Evolutionary conservation across 2,113 vertebrate species (phyloP), one percentile per base, ranked within the genome.

Genomic region (Ivindomyrus marchei): DNA sequence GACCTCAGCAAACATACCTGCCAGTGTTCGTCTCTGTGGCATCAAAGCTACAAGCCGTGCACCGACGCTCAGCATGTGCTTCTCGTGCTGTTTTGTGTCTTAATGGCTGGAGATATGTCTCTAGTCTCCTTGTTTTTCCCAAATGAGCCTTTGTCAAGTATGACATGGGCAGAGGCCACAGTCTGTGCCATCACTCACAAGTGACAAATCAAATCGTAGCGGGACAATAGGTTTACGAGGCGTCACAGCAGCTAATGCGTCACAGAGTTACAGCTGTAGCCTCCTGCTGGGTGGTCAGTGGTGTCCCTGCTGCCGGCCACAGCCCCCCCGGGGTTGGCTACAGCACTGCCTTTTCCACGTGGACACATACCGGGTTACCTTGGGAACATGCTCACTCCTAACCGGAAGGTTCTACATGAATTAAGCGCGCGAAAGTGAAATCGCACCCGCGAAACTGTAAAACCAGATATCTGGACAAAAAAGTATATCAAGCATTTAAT

Each of bases 151-250:
- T 17, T 87, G 85, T 56, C 31, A 36, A 31, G 27, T 21, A 87
- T 13, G 47, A 53, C 47, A 87, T n/a, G 19, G 39, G 45, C 8
- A 10, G 47, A n/a, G 83, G 39, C 42, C n/a, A 46, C 5, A 85
- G 45, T n/a, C 42, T 47, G 50, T 17, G 31, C 1, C 47, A 56
- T 53, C 15, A 11, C 17, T 87, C 27, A 52, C 50, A 39, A 53
- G 49, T 39, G 52, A 45, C 39, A 17, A 45, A 50, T 62, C 13
- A 52, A 50, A 89, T 77, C 8, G 10, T 49, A 39, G 24, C 1
- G 27, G 62, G 53, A 74, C 58, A 74, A 49, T 58, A 74, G n/a
- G 88, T 74, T 70, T 70, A 74, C 39, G 53, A 88, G 58, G 88
- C 11, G 62, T 70, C 39, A 70, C 58, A 74, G 62, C 36, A n/a